Conservation (phyloP, 1,140 invertebrate genomes). For the Prorops nasuta region DNA sequence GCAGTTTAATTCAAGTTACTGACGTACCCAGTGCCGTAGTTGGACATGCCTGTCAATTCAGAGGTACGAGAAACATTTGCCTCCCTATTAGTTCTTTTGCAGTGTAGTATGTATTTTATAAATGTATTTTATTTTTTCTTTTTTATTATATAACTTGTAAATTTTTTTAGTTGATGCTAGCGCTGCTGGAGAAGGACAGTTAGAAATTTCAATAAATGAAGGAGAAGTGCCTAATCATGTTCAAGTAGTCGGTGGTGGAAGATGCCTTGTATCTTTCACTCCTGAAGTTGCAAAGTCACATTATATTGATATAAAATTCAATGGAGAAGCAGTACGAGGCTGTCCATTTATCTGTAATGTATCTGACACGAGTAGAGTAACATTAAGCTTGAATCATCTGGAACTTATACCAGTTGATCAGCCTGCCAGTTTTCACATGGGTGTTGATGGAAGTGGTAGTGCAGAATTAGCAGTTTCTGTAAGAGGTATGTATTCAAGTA, state of each 20-base stretch:
- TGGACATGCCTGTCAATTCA: slow-evolving; percentile 89
- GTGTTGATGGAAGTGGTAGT: slow-evolving; percentile 79
- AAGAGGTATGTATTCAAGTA: slow-evolving; percentile 57
- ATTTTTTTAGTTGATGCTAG: slow-evolving; percentile 83
- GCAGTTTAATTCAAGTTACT: slow-evolving; percentile 85
- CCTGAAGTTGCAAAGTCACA: slow-evolving; percentile 90
- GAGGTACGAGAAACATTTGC: slow-evolving; percentile 62
- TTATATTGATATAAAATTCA: slow-evolving; percentile 97
- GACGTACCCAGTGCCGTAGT: slow-evolving; percentile 89
- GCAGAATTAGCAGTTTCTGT: slow-evolving; percentile 88
- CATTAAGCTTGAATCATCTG: slow-evolving; percentile 73
- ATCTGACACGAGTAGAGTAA: slow-evolving; percentile 76
- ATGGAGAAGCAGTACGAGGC: slow-evolving; percentile 89
- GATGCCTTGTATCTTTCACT: slow-evolving; percentile 93
- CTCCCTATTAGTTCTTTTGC: slow-evolving; percentile 8
- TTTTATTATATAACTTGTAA: neutral
- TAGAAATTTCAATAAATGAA: slow-evolving; percentile 97
- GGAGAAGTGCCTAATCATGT: slow-evolving; percentile 98
- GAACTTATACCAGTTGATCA: slow-evolving; percentile 88
- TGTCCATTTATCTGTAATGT: slow-evolving; percentile 87
- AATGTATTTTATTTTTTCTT: too few species aligned
- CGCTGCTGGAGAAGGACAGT: slow-evolving; percentile 92
- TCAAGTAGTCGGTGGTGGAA: slow-evolving; percentile 88
- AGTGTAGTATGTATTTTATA: too few species aligned
- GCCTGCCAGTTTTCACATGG: slow-evolving; percentile 84